phyloP scores from a whole-genome alignment of 2,888 invertebrate species.

The Chaetogeoica ovagalla region DNA sequence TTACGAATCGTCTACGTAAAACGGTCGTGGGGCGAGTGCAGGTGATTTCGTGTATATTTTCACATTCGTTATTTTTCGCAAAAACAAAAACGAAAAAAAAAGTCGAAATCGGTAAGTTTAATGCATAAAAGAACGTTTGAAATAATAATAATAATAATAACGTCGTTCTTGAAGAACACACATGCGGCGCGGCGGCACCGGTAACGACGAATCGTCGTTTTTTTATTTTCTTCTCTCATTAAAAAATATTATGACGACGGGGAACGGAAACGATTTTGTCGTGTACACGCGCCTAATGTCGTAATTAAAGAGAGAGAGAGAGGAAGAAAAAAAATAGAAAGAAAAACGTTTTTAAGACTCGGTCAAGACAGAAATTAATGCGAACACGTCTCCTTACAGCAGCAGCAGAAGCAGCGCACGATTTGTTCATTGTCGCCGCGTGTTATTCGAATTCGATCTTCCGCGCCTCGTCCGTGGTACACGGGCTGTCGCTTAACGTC shows the following conservation, averaged over 20 bases:
- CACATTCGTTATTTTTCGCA: too few species aligned
- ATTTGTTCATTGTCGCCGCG: constrained; percentile 26
- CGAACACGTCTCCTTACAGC: constrained; percentile 16
- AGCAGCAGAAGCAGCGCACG: not conserved
- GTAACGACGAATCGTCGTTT: constrained; percentile 2
- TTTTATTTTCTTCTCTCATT: not conserved
- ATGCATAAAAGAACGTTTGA: too few species aligned
- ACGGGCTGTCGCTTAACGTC: too few species aligned
- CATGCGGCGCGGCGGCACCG: too few species aligned
- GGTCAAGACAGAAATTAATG: constrained; percentile 43
- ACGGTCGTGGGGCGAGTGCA: not conserved
- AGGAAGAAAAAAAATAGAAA: constrained; percentile 11
- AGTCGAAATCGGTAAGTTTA: too few species aligned
- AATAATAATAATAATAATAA: too few species aligned
- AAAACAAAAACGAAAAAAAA: too few species aligned
- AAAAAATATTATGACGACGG: not conserved
- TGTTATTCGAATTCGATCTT: constrained; percentile 17
- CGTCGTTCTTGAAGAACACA: too few species aligned
- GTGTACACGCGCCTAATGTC: not conserved
- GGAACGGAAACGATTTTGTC: constrained; percentile 15
- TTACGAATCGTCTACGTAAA: not conserved
- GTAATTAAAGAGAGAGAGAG: constrained; percentile 21
- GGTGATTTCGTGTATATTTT: too few species aligned
- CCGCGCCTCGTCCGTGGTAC: too few species aligned
- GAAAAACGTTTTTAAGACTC: not conserved